phyloP scores from a whole-genome alignment of 2,888 invertebrate genomes.

The Metallyticus violacea region DNA sequence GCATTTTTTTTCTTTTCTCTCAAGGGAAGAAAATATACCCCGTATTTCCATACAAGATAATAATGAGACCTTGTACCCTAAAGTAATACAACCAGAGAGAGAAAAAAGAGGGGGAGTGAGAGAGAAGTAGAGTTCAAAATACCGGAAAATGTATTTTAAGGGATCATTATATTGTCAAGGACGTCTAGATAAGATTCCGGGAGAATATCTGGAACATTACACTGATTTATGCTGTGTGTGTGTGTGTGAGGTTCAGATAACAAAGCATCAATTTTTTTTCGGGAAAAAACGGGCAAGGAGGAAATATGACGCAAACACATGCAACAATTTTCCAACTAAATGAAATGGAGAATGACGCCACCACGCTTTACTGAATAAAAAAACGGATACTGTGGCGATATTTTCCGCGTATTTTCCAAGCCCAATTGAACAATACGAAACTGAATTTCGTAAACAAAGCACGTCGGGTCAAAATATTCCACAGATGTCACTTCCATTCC shows the following conservation, averaged over 20 bases:
- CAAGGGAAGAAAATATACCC: neutral
- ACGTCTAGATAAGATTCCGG: neutral
- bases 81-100: neutral
- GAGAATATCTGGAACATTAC: neutral
- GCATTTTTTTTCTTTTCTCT: neutral
- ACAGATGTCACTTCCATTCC: constrained; percentile 15
- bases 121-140: neutral
- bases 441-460: neutral
- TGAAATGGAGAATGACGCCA: neutral
- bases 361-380: neutral
- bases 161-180: neutral
- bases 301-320: neutral
- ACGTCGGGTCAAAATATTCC: constrained; percentile 7
- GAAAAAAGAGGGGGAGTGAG: too few species aligned
- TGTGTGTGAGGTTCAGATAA: neutral
- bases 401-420: neutral
- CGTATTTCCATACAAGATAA: constrained; percentile 14
- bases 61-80: constrained; percentile 6
- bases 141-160: constrained; percentile 5
- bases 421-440: neutral
- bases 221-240: neutral
- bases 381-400: neutral
- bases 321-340: neutral
- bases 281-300: neutral
- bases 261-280: neutral